These are phyloP conservation scores for Mus minutoides DNA, from an alignment of 2,797 vertebrate genomes.

Conservation along the genomic window DNA sequence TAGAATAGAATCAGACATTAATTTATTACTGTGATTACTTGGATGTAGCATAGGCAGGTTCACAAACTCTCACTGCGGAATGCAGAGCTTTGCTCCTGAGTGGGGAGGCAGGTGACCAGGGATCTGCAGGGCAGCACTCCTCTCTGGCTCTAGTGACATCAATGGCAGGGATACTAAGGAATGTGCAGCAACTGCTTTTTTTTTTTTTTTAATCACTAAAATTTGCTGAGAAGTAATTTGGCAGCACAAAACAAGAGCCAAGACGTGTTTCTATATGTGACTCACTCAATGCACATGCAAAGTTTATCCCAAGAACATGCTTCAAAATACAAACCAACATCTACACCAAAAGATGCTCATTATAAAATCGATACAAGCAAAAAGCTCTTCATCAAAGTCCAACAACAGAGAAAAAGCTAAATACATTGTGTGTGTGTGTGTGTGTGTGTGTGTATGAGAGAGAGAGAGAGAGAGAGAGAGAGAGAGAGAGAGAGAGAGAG, in stretches of 20 bases:
- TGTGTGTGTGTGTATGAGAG: neutral
- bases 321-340: neutral
- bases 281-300: neutral
- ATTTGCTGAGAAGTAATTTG: neutral
- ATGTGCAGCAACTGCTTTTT: neutral
- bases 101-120: neutral
- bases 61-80: neutral
- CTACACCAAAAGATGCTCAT: neutral
- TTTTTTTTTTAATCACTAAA: neutral
- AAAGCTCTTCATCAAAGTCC: neutral
- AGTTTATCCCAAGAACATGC: neutral
- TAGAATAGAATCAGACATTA: neutral
- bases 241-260: neutral
- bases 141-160: neutral
- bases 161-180: too few relatives aligned
- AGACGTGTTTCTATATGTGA: neutral
- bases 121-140: neutral
- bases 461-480: too few relatives aligned
- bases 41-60: neutral
- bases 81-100: neutral
- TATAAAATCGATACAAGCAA: neutral
- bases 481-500: too few relatives aligned
- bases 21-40: neutral
- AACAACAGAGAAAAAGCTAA: neutral
- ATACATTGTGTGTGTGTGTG: neutral